phyloP scores from a whole-genome alignment of 2,797 vertebrate species.

The Echiichthys vipera region DNA sequence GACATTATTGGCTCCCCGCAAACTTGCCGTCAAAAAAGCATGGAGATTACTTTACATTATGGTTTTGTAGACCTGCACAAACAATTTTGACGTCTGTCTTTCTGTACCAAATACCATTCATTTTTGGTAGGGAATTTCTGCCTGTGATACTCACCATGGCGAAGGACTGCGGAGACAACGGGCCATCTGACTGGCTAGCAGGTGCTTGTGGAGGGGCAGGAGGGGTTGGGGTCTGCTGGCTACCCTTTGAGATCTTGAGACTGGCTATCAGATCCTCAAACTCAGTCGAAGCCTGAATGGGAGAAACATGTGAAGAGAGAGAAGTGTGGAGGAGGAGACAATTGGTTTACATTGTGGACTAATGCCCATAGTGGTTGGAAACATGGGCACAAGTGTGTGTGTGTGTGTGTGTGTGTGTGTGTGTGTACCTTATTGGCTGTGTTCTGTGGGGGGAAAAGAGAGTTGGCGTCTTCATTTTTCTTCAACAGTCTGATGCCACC shows the following conservation, averaged over 20 bases:
- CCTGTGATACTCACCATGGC: slow-evolving; percentile 87
- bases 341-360: not conserved
- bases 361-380: not conserved
- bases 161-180: slow-evolving; percentile 95
- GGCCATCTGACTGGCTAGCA: slow-evolving; percentile 83
- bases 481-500: slow-evolving; percentile 90
- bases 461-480: slow-evolving; percentile 88
- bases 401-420: not conserved
- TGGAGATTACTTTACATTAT: too few species aligned
- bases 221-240: slow-evolving; percentile 71
- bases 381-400: too few species aligned
- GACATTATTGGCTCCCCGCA: too few species aligned
- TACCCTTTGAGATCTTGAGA: slow-evolving; percentile 89
- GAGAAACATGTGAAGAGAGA: not conserved
- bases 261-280: slow-evolving; percentile 92
- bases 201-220: slow-evolving; percentile 67
- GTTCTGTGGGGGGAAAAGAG: slow-evolving; percentile 58
- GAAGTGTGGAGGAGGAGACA: not conserved
- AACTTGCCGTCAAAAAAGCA: too few species aligned
- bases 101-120: too few species aligned
- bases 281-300: slow-evolving; percentile 73
- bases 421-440: slow-evolving; percentile 74
- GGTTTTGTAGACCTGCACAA: too few species aligned
- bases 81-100: too few species aligned
- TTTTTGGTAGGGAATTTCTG: too few species aligned